Percentiles rank a stretch among this genome's conserved stretches.
Evolutionary conservation across 1,140 invertebrate genomes (phyloP).

Genomic region (Grapholita molesta): DNA sequence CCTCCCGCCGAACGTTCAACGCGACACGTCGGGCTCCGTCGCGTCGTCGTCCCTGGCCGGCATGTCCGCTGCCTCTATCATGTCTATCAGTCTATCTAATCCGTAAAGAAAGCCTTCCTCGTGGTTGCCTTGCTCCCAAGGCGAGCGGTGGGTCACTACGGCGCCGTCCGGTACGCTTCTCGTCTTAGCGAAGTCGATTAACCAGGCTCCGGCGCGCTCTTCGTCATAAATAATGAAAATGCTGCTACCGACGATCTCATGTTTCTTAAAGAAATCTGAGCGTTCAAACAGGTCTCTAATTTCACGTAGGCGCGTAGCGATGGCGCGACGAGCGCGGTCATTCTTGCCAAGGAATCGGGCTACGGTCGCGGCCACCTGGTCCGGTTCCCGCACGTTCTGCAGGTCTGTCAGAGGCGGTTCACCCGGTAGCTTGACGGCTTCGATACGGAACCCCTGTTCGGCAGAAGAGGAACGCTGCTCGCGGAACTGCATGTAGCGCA

Average conservation of each 20-base stretch:
- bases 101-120: conserved; percentile 96
- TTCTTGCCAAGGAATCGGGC: conserved; percentile 86
- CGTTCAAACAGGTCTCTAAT: conserved; percentile 89
- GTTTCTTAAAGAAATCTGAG: conserved; percentile 91
- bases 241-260: conserved; percentile 97
- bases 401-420: conserved; percentile 86
- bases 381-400: conserved; percentile 86
- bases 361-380: conserved; percentile 89
- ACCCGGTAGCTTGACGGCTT: conserved; percentile 93
- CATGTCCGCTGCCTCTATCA: conserved; percentile 60
- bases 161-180: conserved; percentile 84
- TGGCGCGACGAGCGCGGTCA: conserved; percentile 82
- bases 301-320: conserved; percentile 86
- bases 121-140: conserved; percentile 94
- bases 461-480: conserved; percentile 96
- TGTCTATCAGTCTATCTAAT: conserved; percentile 88
- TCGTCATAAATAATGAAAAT: conserved; percentile 96
- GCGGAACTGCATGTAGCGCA: conserved; percentile 97
- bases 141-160: conserved; percentile 85
- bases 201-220: conserved; percentile 91
- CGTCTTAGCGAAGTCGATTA: conserved; percentile 98
- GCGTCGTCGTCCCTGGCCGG: conserved; percentile 33
- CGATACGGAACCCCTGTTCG: conserved; percentile 95
- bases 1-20: conserved; percentile 53
- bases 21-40: conserved; percentile 62